Evolutionary conservation across 1,140 invertebrate genomes (phyloP), one percentile per base, ranked within the genome.

Genomic region (Sminthurides bifidus): DNA sequence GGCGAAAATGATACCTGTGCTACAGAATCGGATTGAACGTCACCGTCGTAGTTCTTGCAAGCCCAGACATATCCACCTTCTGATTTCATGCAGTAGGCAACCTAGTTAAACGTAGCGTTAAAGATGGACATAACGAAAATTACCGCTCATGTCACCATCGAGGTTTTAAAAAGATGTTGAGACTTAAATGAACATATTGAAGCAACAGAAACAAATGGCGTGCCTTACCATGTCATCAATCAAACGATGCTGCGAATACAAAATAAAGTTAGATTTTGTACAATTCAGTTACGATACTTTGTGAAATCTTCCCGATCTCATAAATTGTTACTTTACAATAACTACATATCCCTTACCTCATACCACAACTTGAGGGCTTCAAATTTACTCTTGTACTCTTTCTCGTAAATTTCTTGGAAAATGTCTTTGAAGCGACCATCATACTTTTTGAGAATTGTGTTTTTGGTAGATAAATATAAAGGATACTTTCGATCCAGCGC

Each of bases 361-460:
- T 98, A 98, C 90, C 91, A 96, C 54, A 97, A 83, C 10, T 82
- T 81, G 35, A 80, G 78, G 2, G 81, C 83, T 70, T 98, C 92
- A 72, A 77, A 98, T 53, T 85, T 68, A 2, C 71, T 33, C 70
- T 92, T 92, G 72, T 96, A 98, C 50, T 94, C 75, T 72, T 77
- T 82, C 6, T 96, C 84, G 70, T 94, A 98, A 68, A 98, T 90
- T 45, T 95, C 91, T 74, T 97, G 84, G 77, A 99, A 98, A 66
- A 98, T 97, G 67, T 99, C 93, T 72, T 98, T 98, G 72, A 98
- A 99, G 60, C 92, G 79, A 0, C 95, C 95, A 73, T 98, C 95
- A 70, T 99, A 99, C 63, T 85, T 83, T 72, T 98, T 99, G 17
- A 99, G 77, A 70, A 99, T 98, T 0, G 95, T 99, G 69, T 98